Conservation (phyloP, 1,140 invertebrate species). For the Popillia japonica region DNA sequence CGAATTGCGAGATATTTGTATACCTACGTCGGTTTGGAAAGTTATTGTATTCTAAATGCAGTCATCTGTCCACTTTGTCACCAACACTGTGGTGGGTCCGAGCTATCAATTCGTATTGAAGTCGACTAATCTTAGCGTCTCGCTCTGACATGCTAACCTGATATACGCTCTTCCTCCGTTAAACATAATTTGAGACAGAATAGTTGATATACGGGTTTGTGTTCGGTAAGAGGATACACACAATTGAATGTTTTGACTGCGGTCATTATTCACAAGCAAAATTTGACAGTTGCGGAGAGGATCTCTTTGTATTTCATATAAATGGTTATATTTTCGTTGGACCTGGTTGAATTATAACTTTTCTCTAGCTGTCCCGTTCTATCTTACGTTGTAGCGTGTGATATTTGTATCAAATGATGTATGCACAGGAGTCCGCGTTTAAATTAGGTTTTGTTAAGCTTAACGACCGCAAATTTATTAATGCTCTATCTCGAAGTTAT, state of each 20-base stretch:
- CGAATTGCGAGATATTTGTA: constrained; percentile 16
- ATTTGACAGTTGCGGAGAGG: constrained; percentile 57
- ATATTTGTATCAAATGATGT: constrained; percentile 15
- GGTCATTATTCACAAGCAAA: constrained; percentile 56
- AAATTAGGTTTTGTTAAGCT: constrained; percentile 38
- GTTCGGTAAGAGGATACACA: constrained; percentile 44
- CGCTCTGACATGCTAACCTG: constrained; percentile 16
- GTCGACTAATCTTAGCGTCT: constrained; percentile 40
- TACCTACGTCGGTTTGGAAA: neutral
- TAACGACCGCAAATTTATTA: constrained; percentile 36
- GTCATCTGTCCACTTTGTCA: constrained; percentile 56
- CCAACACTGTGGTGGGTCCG: constrained; percentile 54
- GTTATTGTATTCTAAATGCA: constrained; percentile 48
- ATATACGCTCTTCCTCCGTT: neutral
- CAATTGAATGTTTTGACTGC: constrained; percentile 57
- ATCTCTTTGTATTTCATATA: constrained; percentile 52
- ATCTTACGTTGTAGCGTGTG: neutral
- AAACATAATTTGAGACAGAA: constrained; percentile 36
- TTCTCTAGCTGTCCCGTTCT: neutral
- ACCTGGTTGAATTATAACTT: neutral
- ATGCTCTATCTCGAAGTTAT: neutral
- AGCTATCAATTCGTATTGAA: constrained; percentile 40
- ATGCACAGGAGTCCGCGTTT: constrained; percentile 38
- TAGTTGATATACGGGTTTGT: constrained; percentile 36
- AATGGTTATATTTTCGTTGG: constrained; percentile 45